These are phyloP conservation scores for Mythimna loreyi DNA, from an alignment of 2,888 invertebrate species.

Conservation along the genomic window DNA sequence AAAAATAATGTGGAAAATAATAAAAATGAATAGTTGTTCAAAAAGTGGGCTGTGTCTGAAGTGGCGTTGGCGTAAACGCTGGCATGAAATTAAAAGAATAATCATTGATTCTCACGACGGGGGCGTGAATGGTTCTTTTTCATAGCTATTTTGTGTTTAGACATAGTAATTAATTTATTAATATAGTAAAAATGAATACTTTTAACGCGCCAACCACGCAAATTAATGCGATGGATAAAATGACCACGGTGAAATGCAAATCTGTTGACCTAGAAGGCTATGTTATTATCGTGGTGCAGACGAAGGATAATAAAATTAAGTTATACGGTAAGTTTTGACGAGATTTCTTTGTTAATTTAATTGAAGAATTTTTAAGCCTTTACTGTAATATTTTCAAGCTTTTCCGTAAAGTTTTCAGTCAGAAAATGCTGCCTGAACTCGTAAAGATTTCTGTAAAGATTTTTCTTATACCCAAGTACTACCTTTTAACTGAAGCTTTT, in stretches of 20 bases:
- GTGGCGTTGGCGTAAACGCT: slow-evolving; percentile 88
- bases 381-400: neutral
- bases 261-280: slow-evolving; percentile 98
- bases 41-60: slow-evolving; percentile 83
- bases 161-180: slow-evolving; percentile 61
- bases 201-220: slow-evolving; percentile 88
- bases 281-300: slow-evolving; percentile 98
- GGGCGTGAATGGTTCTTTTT: slow-evolving; percentile 61
- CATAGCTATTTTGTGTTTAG: slow-evolving; percentile 67
- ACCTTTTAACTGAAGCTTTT: neutral
- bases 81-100: slow-evolving; percentile 76
- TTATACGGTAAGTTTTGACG: slow-evolving; percentile 93
- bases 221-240: slow-evolving; percentile 87
- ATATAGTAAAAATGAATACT: slow-evolving; percentile 83
- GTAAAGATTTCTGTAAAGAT: neutral
- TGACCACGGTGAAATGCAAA: slow-evolving; percentile 89
- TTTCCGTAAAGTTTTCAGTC: neutral
- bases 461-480: neutral
- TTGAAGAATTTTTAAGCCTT: neutral
- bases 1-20: slow-evolving; percentile 75
- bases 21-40: slow-evolving; percentile 82
- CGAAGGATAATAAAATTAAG: slow-evolving; percentile 98
- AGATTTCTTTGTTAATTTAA: neutral
- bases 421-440: neutral
- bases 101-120: slow-evolving; percentile 56